phyloP scores from a whole-genome alignment of 1,140 invertebrate genomes.

The Ceratina japonica region DNA sequence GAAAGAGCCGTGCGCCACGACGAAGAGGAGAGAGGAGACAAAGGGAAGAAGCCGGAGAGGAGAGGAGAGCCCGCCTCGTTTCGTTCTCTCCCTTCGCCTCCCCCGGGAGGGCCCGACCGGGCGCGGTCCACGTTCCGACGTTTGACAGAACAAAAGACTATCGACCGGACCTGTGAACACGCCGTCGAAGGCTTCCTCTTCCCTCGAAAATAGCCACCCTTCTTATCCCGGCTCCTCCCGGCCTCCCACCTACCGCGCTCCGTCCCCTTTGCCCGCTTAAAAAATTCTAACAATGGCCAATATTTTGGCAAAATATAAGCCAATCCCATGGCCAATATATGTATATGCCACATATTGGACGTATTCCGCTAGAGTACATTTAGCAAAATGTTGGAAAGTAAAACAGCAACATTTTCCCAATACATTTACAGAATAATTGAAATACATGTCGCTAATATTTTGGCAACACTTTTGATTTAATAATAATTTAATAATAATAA shows the following conservation, averaged over 20 bases:
- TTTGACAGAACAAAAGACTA: slow-evolving; percentile 80
- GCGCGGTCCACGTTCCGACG: slow-evolving; percentile 72
- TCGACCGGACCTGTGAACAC: slow-evolving; percentile 65
- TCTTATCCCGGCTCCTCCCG: slow-evolving; percentile 14
- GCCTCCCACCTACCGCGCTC: slow-evolving; percentile 3
- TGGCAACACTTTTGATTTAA: too few relatives aligned
- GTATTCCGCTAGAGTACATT: too few relatives aligned
- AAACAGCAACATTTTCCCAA: too few relatives aligned
- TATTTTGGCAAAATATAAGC: too few relatives aligned
- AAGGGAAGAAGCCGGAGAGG: slow-evolving; percentile 12
- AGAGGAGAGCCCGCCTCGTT: background rate
- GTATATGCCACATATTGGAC: too few relatives aligned
- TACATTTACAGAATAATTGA: too few relatives aligned
- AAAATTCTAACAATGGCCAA: too few relatives aligned
- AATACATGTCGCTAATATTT: too few relatives aligned
- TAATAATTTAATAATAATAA: too few relatives aligned
- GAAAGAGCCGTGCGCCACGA: slow-evolving; percentile 2
- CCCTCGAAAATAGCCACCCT: slow-evolving; percentile 56
- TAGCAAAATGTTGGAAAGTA: too few relatives aligned
- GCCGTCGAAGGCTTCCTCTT: slow-evolving; percentile 51
- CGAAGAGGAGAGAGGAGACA: slow-evolving; percentile 20
- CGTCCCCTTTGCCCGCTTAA: background rate
- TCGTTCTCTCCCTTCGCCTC: slow-evolving; percentile 29
- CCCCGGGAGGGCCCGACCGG: slow-evolving; percentile 55
- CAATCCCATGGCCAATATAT: too few relatives aligned